Base-by-base conservation (phyloP, 2,797 vertebrate species). In the Carapus acus region DNA sequence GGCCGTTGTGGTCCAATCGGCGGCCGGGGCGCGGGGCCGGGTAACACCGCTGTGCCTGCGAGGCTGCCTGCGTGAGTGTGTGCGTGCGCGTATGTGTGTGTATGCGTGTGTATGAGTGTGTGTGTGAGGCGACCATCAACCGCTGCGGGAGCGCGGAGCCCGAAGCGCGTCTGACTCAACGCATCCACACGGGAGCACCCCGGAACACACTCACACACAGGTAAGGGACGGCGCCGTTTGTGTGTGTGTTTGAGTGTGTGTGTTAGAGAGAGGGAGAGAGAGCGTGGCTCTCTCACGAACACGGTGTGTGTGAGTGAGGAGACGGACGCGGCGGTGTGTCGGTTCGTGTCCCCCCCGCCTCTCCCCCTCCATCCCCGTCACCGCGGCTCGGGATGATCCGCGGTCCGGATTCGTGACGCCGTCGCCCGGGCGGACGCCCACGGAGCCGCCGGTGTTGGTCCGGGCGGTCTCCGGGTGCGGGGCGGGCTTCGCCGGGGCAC, bases 201-300 rank as follows among this genome's bases (percentile, higher is more conserved):
- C 75, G 58, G 77, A 79, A 77, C 64, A 67, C 74, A 73, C 60
- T n/a, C n/a, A n/a, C n/a, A 83, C 74, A 74, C 83, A 86, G 88
- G 87, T 89, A 82, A 36, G 83, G 54, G 54, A 1, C 1, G 16
- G 39, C 45, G 48, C 4, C 9, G 24, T 27, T 4, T 27, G 24
- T 27, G 24, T 27, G 9, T 27, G 24, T 27, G 24, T 27, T 27
- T 27, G 24, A 5, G 24, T 27, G 24, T 27, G 24, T 27, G 24
- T 27, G 24, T 27, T 27, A 5, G 24, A 27, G 9, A 9, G n/a
- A n/a, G n/a, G n/a, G n/a, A n/a, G n/a, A n/a, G n/a, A n/a, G n/a
- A n/a, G n/a, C n/a, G n/a, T n/a, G n/a, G n/a, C n/a, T 12, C 9
- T 23, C 40, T 44, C 8, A 37, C 31, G 38, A 47, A 40, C 23